These are phyloP conservation scores for Ptychodera flava DNA, from an alignment of 35 echinoderm and acorn worm species.

Conservation along the genomic window DNA sequence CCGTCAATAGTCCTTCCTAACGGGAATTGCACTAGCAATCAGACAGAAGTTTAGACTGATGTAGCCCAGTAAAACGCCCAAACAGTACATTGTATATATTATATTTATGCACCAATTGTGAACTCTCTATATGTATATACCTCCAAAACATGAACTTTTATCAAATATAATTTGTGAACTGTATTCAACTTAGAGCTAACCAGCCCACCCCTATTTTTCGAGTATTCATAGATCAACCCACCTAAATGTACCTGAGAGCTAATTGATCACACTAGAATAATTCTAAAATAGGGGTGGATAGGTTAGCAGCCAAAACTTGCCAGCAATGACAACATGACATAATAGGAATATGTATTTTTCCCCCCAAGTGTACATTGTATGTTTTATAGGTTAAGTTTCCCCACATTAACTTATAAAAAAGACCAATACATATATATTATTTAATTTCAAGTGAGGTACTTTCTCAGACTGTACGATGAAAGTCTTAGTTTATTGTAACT, in stretches of 20 bases:
- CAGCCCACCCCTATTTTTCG: neutral
- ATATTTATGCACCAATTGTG: neutral
- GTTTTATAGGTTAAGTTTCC: too few species aligned
- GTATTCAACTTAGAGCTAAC: neutral
- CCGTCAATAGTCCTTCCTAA: neutral
- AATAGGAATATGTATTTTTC: neutral
- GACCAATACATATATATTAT: neutral
- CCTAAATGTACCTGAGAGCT: too few species aligned
- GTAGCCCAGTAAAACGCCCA: too few species aligned
- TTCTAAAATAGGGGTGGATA: neutral
- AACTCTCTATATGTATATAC: neutral
- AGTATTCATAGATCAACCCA: too few species aligned
- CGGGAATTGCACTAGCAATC: neutral
- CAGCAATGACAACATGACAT: neutral
- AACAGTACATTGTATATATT: neutral
- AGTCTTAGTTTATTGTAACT: too few species aligned
- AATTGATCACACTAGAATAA: neutral
- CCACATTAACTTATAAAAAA: too few species aligned
- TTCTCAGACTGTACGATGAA: too few species aligned
- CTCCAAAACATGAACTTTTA: neutral
- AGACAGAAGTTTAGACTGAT: slow-evolving; percentile 1
- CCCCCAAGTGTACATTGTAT: too few species aligned
- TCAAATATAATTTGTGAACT: neutral
- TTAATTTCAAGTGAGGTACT: neutral
- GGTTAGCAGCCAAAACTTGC: neutral